Base-by-base conservation (phyloP, 2,888 invertebrate species). In the Isotomurus palustris region DNA sequence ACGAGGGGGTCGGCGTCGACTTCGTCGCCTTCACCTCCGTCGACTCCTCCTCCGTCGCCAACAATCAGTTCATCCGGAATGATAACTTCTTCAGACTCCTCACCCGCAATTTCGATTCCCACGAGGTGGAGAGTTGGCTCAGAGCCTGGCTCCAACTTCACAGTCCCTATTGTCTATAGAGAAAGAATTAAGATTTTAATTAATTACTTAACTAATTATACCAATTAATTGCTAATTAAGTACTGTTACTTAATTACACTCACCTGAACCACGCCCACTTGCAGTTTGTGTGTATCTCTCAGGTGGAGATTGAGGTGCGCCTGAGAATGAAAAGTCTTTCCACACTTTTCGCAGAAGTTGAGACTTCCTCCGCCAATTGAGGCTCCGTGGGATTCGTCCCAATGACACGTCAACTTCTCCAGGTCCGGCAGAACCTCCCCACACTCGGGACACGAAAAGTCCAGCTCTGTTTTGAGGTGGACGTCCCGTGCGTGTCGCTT, bases 281-380 rank as follows among this genome's bases (percentile, higher is more conserved):
- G n/a, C n/a, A 50, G 17, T 21, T 50, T 40, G 21, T 59, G 58
- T n/a, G 51, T 29, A 4, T 53, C 50, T 41, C 28, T 32, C 24
- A 21, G 32, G 25, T 59, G 58, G 2, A 27, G 50, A 4, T 21
- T 29, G 5, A 59, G 40, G 28, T 44, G 25, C 22, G 17, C 2
- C 21, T 12, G 12, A 3, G 47, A 28, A 8, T 10, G 3, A 27
- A 59, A 59, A 29, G 54, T 38, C 22, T 59, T 59, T 1, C 47
- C 40, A 47, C 58, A 59, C 1, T 35, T 14, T 5, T n/a, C 45
- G 17, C 58, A 59, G 19, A 51, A 54, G 38, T 59, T 54, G 10
- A 59, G 27, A 17, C 27, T 4, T n/a, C n/a, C n/a, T n/a, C n/a
- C n/a, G n/a, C n/a, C n/a, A n/a, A n/a, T n/a, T n/a, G n/a, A n/a